phyloP scores from a whole-genome alignment of 2,113 vertebrate genomes.

The Podarcis raffonei region DNA sequence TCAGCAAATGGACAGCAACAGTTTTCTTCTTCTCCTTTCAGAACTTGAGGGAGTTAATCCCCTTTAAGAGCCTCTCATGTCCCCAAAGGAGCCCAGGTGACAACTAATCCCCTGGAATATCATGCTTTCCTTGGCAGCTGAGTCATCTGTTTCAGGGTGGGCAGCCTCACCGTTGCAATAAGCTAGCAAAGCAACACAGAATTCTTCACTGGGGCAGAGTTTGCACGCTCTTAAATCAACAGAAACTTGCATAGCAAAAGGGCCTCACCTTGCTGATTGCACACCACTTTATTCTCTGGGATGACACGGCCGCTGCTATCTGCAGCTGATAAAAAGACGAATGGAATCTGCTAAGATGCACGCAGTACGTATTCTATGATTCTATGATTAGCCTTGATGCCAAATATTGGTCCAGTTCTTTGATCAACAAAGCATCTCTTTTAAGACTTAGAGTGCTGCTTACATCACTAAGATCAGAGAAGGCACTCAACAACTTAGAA shows the following conservation, averaged over 20 bases:
- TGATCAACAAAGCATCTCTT: background rate
- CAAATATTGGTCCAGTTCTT: background rate
- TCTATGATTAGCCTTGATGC: constrained; percentile 3
- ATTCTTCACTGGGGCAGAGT: background rate
- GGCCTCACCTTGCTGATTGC: background rate
- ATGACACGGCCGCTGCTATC: background rate
- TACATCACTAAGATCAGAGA: background rate
- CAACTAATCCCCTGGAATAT: background rate
- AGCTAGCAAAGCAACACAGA: too few species aligned
- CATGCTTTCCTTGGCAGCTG: background rate
- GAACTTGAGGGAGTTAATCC: background rate
- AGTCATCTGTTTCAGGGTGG: too few species aligned
- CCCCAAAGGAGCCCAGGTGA: background rate
- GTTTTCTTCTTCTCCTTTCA: background rate
- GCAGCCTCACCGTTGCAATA: background rate
- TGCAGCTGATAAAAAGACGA: background rate
- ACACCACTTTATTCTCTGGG: background rate
- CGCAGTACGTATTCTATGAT: background rate
- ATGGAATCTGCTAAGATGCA: background rate
- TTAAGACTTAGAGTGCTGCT: background rate
- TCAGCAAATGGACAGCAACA: background rate
- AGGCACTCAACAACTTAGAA: background rate
- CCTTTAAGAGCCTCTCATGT: background rate
- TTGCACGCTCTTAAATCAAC: background rate
- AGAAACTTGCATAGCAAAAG: background rate